phyloP scores from a whole-genome alignment of 2,797 vertebrate species.

The Esox masquinongy region DNA sequence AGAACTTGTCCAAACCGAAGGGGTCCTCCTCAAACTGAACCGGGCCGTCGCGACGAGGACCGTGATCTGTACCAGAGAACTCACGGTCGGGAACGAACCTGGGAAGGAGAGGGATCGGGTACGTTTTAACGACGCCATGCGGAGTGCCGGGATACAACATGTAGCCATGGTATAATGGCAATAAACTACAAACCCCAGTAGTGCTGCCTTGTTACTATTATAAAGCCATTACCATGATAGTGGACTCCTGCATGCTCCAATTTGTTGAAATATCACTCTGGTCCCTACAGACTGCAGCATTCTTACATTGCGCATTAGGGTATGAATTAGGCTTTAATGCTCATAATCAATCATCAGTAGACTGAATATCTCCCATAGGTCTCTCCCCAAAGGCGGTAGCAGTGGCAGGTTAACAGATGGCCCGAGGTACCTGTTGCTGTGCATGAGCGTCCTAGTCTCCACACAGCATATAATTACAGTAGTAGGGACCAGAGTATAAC shows the following conservation, averaged over 20 bases:
- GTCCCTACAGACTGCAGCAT: background rate
- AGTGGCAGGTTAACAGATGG: background rate
- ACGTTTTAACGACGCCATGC: background rate
- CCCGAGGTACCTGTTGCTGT: slow-evolving; percentile 8
- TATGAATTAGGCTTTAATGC: background rate
- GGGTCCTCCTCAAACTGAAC: slow-evolving; percentile 99
- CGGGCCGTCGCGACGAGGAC: slow-evolving; percentile 88
- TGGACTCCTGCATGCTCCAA: background rate
- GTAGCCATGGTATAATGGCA: too few species aligned
- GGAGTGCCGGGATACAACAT: too few species aligned
- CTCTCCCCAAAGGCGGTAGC: background rate
- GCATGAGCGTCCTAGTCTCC: background rate
- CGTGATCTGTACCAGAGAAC: slow-evolving; percentile 90
- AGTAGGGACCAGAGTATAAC: too few species aligned
- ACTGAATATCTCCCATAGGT: background rate
- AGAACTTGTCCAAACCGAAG: slow-evolving; percentile 98
- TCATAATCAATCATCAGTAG: background rate
- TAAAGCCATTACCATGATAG: background rate
- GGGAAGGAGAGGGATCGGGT: background rate
- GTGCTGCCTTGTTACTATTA: too few species aligned
- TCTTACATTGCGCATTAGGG: background rate
- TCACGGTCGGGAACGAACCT: slow-evolving; percentile 91
- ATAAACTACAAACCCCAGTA: too few species aligned
- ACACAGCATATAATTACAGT: too few species aligned
- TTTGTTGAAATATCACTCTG: background rate